Base-by-base conservation (phyloP, 2,113 vertebrate genomes). In the Centropristis striata region DNA sequence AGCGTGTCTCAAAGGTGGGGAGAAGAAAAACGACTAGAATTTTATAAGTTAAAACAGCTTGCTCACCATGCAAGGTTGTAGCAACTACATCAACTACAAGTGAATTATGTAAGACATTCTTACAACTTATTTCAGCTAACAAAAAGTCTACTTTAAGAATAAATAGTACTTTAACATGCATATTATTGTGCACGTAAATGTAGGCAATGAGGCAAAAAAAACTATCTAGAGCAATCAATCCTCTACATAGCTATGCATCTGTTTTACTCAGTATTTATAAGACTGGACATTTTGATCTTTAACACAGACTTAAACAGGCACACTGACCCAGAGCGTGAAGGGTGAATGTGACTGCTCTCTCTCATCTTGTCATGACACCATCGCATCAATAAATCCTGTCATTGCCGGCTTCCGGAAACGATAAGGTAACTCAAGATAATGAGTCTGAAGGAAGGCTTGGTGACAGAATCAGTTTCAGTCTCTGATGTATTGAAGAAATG, bases 361-460 rank as follows among this genome's bases (percentile, higher is more conserved):
- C 70, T 76, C 57, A 66, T 85, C 58, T 28, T 53, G 58, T 80
- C 81, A 74, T 58, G 46, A 82, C 74, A 78, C 25, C 57, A 42
- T 46, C 8, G 14, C 41, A 63, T 90, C 81, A 80, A 54, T 85
- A 80, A 75, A 69, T 63, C 63, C 60, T 61, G 64, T 85, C 81
- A 53, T 55, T 70, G 60, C 18, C 57, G 28, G 77, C 64, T 51
- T 75, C 78, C 75, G 68, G 54, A 68, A 57, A 70, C 12, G 37
- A 75, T 76, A 69, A 80, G 78, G 75, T 46, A 77, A 68, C 74
- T 86, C 7, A 1, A 66, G 66, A 81, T 86, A 87, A 86, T 75
- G 57, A 84, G 42, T 25, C 50, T 66, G 64, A 42, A 53, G 61
- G 5, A 72, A 61, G 18, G 74, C 4, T 3, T n/a, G 58, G 13